These are phyloP conservation scores for Carcharodon carcharias DNA, from an alignment of 2,797 vertebrate species.

Conservation along the genomic window DNA sequence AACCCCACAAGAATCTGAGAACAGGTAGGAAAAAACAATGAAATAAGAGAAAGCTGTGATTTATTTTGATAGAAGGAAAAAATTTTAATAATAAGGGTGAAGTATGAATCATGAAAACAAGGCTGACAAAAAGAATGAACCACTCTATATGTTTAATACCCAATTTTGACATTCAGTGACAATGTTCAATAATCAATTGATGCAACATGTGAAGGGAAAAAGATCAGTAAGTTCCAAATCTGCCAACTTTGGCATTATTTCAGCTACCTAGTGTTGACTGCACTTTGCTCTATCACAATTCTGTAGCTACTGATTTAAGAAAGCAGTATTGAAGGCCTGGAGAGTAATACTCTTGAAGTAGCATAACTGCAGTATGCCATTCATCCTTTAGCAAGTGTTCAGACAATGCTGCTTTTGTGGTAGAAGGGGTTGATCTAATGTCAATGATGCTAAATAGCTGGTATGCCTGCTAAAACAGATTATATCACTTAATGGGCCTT, in stretches of 20 bases:
- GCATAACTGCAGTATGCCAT: not conserved
- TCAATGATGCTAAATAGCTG: not conserved
- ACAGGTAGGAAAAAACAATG: not conserved
- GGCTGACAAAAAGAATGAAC: not conserved
- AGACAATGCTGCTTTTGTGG: constrained; percentile 20
- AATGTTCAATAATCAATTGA: not conserved
- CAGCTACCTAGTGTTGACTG: not conserved
- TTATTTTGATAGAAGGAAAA: constrained; percentile 14
- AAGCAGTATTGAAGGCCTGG: not conserved
- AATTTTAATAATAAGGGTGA: not conserved
- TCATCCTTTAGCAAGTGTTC: too few relatives aligned
- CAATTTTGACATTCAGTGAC: not conserved
- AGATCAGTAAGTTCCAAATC: not conserved
- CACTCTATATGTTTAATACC: not conserved
- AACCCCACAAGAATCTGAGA: not conserved
- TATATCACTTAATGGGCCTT: constrained; percentile 19
- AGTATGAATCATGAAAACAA: not conserved
- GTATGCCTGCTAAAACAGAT: constrained; percentile 23
- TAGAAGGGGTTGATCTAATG: not conserved
- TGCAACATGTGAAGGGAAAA: not conserved
- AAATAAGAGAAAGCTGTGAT: not conserved
- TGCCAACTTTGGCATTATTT: constrained; percentile 19
- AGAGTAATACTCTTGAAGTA: not conserved
- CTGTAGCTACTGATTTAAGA: not conserved
- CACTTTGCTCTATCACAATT: not conserved